Base-by-base conservation (phyloP, 1,140 invertebrate species). In the Coenobita brevimanus region DNA sequence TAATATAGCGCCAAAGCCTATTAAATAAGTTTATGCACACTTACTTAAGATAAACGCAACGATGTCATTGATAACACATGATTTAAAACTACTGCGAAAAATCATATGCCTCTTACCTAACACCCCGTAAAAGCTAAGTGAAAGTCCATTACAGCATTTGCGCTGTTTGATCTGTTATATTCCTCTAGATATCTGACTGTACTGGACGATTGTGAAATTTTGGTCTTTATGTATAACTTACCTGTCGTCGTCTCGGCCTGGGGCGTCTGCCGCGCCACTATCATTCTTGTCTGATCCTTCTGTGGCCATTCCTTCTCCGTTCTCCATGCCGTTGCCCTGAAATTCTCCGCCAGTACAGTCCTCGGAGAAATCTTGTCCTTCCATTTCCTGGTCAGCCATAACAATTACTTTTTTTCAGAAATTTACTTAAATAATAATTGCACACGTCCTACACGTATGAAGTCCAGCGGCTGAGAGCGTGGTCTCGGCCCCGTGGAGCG, bases 301-400 rank as follows among this genome's bases (percentile, higher is more conserved):
- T n/a, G 30, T 69, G 3, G 43, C 76, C 64, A 60, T 57, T n/a
- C 46, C 67, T 8, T 87, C 85, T n/a, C 85, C 85, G 46, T 87
- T 87, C 67, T 87, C 85, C 85, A 87, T 87, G 15, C 62, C 85
- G 36, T 81, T 87, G 46, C 78, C 78, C 41, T 87, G 85, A 36
- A 87, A 87, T n/a, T 87, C 78, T 15, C 78, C 85, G 15, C 85
- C 85, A 36, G 85, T 36, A 17, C 33, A 80, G 41, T 87, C 85
- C 46, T 87, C 85, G 27, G 85, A 67, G 78, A 87, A 87, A 71
- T 87, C 85, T 50, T 87, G 85, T 57, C 62, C 57, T 57, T 87
- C 85, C 85, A 87, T 87, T 43, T 80, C 62, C 85, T 87, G 85
- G 85, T 87, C 85, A 71, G 85, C 85, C 85, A 87, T 87, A 21